A percentile compares a stretch with the other conserved stretches of the same genome.
phyloP scores from a whole-genome alignment of 2,888 invertebrate species.

The Drosophila maculinotata region DNA sequence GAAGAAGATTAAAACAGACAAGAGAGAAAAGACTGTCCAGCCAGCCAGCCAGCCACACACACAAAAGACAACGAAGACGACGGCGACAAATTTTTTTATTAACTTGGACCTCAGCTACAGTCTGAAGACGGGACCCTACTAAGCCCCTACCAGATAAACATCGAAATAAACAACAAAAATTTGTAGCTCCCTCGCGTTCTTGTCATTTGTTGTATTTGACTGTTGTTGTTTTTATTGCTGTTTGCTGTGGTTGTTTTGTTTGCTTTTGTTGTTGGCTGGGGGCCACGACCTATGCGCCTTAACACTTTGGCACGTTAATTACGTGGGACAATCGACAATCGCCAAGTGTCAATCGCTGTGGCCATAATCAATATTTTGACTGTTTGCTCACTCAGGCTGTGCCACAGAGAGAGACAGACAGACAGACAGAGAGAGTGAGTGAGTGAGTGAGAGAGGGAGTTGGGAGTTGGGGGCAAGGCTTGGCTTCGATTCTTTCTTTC shows the following conservation, averaged over 20 bases:
- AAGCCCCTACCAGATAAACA: constrained; percentile 61
- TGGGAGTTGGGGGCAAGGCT: not conserved
- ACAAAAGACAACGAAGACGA: constrained; percentile 46
- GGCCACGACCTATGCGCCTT: constrained; percentile 63
- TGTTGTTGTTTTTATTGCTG: constrained; percentile 7
- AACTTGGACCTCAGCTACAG: constrained; percentile 49
- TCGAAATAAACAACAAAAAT: constrained; percentile 79
- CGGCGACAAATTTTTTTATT: constrained; percentile 79
- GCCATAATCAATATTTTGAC: constrained; percentile 78
- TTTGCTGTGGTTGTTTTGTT: constrained; percentile 9
- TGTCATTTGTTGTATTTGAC: constrained; percentile 58
- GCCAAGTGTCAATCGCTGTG: constrained; percentile 74
- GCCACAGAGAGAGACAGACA: not conserved
- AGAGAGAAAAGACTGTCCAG: constrained; percentile 26
- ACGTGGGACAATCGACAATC: constrained; percentile 73
- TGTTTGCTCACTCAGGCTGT: constrained; percentile 53
- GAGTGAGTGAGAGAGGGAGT: not conserved
- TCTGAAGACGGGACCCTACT: constrained; percentile 46
- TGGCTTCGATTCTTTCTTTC: constrained; percentile 21
- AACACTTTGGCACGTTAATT: constrained; percentile 79
- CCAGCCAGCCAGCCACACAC: constrained; percentile 26
- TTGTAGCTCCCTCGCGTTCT: constrained; percentile 66
- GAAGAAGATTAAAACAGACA: constrained; percentile 78
- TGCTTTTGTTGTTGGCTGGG: constrained; percentile 21
- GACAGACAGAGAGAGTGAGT: not conserved